Percentiles rank a stretch among this genome's conserved stretches.
phyloP scores from a whole-genome alignment of 2,888 invertebrate species.

The Argyresthia albistria region DNA sequence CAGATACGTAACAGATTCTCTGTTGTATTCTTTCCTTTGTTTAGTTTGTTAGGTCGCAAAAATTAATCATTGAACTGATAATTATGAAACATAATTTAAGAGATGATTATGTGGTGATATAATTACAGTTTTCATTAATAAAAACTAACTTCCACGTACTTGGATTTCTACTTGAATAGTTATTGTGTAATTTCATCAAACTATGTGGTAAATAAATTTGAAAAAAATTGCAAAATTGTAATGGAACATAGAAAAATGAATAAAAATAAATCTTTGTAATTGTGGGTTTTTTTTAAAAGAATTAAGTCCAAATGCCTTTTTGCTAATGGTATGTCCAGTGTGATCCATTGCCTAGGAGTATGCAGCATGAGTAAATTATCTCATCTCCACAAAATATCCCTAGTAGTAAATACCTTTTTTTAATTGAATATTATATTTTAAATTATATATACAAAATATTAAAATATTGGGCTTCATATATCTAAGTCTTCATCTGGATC shows the following conservation, averaged over 20 bases:
- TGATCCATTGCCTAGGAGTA: too few relatives aligned
- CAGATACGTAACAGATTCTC: slow-evolving; percentile 28
- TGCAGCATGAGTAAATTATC: too few relatives aligned
- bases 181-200: slow-evolving; percentile 57
- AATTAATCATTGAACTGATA: slow-evolving; percentile 58
- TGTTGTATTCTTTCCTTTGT: slow-evolving; percentile 48
- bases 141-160: slow-evolving; percentile 63
- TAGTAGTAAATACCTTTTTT: too few relatives aligned
- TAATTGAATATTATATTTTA: too few relatives aligned
- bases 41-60: slow-evolving; percentile 53
- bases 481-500: slow-evolving; percentile 90
- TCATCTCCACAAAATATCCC: too few relatives aligned
- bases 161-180: slow-evolving; percentile 68
- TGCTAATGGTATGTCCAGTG: too few relatives aligned
- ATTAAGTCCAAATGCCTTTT: too few relatives aligned
- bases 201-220: slow-evolving; percentile 51
- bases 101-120: slow-evolving; percentile 56
- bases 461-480: slow-evolving; percentile 49
- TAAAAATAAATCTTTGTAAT: slow-evolving; percentile 69
- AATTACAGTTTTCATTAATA: slow-evolving; percentile 62
- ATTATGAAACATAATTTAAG: slow-evolving; percentile 61
- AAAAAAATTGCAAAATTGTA: slow-evolving; percentile 71
- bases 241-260: slow-evolving; percentile 64
- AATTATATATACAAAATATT: too few relatives aligned
- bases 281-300: slow-evolving; percentile 38